Conservation (phyloP, 2,888 invertebrate species). For the Metopia argyrocephala region DNA sequence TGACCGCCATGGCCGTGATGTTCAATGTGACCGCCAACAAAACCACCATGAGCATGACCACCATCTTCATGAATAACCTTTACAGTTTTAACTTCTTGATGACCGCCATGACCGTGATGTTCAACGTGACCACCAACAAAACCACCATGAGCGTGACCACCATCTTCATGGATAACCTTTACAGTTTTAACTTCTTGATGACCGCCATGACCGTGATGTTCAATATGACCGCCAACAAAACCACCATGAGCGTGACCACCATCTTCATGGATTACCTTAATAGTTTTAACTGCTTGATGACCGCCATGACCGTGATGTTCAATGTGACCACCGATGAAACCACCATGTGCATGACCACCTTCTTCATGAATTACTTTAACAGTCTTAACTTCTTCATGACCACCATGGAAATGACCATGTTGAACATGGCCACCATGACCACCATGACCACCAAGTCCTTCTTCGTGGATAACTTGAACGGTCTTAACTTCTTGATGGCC, state of each 20-base stretch:
- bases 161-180: constrained; percentile 16
- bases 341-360: constrained; percentile 53
- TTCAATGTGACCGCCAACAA: not conserved
- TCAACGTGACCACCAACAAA: constrained; percentile 45
- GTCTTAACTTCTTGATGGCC: constrained; percentile 34
- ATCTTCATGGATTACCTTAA: constrained; percentile 49
- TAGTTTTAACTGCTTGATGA: constrained; percentile 32
- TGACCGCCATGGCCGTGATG: constrained; percentile 16
- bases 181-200: too few species aligned
- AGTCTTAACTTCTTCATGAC: not conserved
- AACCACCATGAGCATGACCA: constrained; percentile 47
- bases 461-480: constrained; percentile 47
- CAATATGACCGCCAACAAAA: constrained; percentile 69
- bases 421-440: constrained; percentile 19
- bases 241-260: constrained; percentile 47
- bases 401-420: not conserved
- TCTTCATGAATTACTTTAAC: not conserved
- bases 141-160: constrained; percentile 31
- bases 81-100: constrained; percentile 45
- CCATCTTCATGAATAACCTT: constrained; percentile 47
- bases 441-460: constrained; percentile 10
- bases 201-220: constrained; percentile 67
- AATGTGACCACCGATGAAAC: constrained; percentile 53
- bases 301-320: constrained; percentile 57
- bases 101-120: constrained; percentile 54